Evolutionary conservation across 2,888 invertebrate genomes (phyloP), one percentile per base, ranked within the genome.

Genomic region (Brachyptera putata): DNA sequence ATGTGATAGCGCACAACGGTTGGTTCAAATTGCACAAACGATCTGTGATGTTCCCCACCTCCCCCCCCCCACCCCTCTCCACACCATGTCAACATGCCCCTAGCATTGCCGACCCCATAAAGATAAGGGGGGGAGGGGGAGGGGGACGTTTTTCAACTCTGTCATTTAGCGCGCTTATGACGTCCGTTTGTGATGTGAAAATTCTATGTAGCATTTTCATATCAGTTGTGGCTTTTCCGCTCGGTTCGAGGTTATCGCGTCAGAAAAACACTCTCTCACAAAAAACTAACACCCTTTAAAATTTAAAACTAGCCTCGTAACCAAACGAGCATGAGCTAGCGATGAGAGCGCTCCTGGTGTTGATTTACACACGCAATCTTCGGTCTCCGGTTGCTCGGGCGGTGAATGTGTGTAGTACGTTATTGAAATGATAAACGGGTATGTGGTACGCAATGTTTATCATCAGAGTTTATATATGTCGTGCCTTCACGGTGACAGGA

Each of bases 101-200:
- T 34, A 36, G 53, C 53, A 34, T 36, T 13, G 36, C 36, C 53
- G 53, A 16, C 36, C 53, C 53, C 53, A 53, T 53, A 53, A 53
- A 53, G 53, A 53, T 53, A 53, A 53, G 53, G 53, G 36, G 26
- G 34, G 2, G 36, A 7, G 53, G 53, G 22, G 34, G 2, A 36
- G 7, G 53, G 53, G 22, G 53, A 53, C 34, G 53, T 14, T 53
- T 53, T 53, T n/a, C 34, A 53, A 53, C 53, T 34, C 53, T 36
- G 53, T 53, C 53, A 53, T 53, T 53, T 53, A 53, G 53, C 53
- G 53, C 34, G 53, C 34, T 53, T 53, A 53, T 53, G 53, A 53
- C 53, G 53, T 53, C 53, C 53, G 53, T 21, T 36, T 53, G 21
- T 53, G 53, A 30, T 34, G 18, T 16, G 14, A 34, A 36, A 53